Conservation (phyloP, 2,113 vertebrate species). For the Antechinus stuartii region DNA sequence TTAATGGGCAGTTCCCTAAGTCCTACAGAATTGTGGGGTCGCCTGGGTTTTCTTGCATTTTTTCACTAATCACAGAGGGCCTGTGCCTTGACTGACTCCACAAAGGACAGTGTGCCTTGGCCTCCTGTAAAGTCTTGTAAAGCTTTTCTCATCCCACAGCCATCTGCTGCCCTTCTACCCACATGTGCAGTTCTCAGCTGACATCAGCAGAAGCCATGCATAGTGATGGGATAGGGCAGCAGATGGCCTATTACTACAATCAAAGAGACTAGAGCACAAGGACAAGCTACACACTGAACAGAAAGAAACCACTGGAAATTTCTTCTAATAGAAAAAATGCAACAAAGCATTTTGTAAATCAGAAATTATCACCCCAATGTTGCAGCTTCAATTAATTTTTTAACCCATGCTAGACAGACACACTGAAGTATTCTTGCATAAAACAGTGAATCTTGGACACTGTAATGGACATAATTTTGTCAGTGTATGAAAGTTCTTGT, state of each 20-base stretch:
- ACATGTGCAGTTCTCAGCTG: conserved; percentile 27
- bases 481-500: background rate
- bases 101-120: background rate
- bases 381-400: conserved; percentile 39
- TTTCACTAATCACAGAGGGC: conserved; percentile 40
- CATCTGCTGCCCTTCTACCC: conserved; percentile 41
- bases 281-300: conserved; percentile 16
- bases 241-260: conserved; percentile 3
- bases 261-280: background rate
- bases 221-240: background rate
- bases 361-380: background rate
- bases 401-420: conserved; percentile 36
- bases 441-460: background rate
- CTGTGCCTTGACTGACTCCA: conserved; percentile 46
- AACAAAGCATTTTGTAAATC: conserved; percentile 2
- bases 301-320: conserved; percentile 22
- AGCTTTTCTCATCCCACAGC: conserved; percentile 34
- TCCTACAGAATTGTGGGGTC: background rate
- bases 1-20: background rate
- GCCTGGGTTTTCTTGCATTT: background rate
- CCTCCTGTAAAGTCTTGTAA: conserved; percentile 37
- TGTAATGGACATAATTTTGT: background rate
- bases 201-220: conserved; percentile 7
- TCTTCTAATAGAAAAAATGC: conserved; percentile 13
- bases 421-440: background rate